A percentile compares a stretch with the other conserved stretches of the same genome.
Conservation (phyloP, 2,797 vertebrate genomes). For the Phataginus tetradactyla region DNA sequence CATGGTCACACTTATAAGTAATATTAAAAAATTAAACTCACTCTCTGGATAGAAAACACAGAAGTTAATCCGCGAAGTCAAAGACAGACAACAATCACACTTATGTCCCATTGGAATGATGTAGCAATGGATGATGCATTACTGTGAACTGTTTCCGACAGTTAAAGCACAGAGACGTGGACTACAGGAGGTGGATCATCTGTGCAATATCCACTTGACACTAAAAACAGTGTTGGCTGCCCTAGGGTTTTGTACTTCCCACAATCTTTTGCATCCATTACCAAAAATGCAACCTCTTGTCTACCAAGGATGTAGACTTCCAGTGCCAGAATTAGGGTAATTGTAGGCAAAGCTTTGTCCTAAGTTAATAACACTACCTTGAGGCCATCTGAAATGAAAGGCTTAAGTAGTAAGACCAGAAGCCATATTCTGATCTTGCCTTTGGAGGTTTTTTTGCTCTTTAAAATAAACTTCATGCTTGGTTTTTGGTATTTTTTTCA, state of each 20-base stretch:
- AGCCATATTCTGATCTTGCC: background rate
- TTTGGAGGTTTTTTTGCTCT: background rate
- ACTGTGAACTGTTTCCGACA: background rate
- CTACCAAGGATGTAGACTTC: background rate
- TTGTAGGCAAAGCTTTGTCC: background rate
- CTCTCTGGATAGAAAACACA: background rate
- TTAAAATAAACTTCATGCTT: conserved; percentile 32
- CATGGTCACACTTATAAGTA: background rate
- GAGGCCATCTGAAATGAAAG: background rate
- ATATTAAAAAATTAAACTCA: conserved; percentile 4
- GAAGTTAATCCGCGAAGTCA: background rate
- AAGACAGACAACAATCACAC: background rate
- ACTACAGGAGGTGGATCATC: background rate
- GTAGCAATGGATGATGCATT: background rate
- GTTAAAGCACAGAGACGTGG: background rate
- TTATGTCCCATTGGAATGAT: background rate
- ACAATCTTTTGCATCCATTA: background rate
- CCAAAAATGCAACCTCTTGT: background rate
- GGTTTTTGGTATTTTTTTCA: background rate
- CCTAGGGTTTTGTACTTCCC: background rate
- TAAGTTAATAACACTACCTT: background rate
- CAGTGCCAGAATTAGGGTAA: background rate
- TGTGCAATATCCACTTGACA: background rate
- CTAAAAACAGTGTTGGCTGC: background rate
- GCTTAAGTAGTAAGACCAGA: background rate